Base-by-base conservation (phyloP, 2,888 invertebrate species). In the Caenorhabditis zanzibari region DNA sequence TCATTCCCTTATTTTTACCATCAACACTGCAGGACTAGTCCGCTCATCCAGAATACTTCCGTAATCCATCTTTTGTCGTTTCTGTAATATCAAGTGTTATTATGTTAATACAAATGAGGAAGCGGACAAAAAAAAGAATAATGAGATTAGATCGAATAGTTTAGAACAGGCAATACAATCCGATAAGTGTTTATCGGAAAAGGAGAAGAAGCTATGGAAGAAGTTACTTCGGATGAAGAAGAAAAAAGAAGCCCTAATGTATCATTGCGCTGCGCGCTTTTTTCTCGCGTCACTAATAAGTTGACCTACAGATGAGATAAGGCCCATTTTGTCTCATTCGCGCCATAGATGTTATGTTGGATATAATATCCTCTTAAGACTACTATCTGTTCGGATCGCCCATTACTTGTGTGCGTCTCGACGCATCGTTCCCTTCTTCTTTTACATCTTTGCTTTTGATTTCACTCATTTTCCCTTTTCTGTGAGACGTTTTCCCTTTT, bases 1-100 rank as follows among this genome's bases (percentile, higher is more conserved):
- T 44, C 32, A 41, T 28, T 35, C 35, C 32, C 49, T 9, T 24
- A 19, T 69, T n/a, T 85, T 61, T 64, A 91, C 91, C 86, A 89
- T 89, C 24, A 91, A 79, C 59, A 88, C 90, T 41, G 82, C 82
- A 19, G 89, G 85, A 80, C 87, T 90, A 38, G 91, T 88, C 32
- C 86, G 84, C 63, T 91, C 91, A 59, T 91, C 91, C 26, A 91
- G 87, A 61, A 91, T 85, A 44, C 81, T 87, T 28, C 85, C 87
- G 64, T 87, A 85, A 80, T 90, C 91, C 89, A 86, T 90, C 49
- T 22, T 26, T 63, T 28, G 35, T 41, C 28, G 63, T 63, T 41
- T 41, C 38, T 49, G 32, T 16, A 63, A 63, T 56, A 59, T 59
- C 75, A 74, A 74, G 74, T 73, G 38, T 73, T 66, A 61, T 75